Evolutionary conservation across 1,140 invertebrate species (phyloP), one percentile per base, ranked within the genome.

Genomic region (Trachymyrmex cornetzi): DNA sequence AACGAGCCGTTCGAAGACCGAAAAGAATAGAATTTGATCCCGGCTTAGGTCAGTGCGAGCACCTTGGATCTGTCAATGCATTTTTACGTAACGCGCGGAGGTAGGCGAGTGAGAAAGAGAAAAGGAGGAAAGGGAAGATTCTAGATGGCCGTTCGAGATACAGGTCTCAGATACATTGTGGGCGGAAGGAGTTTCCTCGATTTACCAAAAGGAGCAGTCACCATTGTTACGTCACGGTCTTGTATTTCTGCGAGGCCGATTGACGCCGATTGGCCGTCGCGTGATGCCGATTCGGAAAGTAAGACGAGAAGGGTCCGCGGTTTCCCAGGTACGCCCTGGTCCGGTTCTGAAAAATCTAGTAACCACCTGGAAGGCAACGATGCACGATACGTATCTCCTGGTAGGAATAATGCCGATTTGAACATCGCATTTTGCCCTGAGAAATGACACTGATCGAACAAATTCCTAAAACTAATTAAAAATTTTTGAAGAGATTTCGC

Each of bases 181-280:
- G 93, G 93, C 89, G 93, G 92, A 94, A 94, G 92, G 92, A 94
- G 91, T 94, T 90, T 89, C 72, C 79, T 91, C 74, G 72, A 79
- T 27, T 85, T 82, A 87, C 88, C 88, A 89, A 93, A 92, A 93
- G 90, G 92, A 93, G 92, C 93, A 93, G 90, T 94, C 93, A 91
- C 79, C 91, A 94, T 94, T 94, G 94, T 94, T 94, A 84, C 94
- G 92, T 94, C 94, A 94, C 88, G 64, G 89, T 85, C 85, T 94
- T 91, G 90, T 93, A 86, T 94, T 94, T 93, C 93, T 93, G 93
- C 93, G 90, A 94, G 92, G 91, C 80, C 88, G 88, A 72, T 86
- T 88, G 81, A 77, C 81, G 86, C 86, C 59, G 75, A 89, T 77
- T 72, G 84, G 55, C 69, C 79, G 59, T 72, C 50, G n/a, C 64